A percentile compares a stretch with the other conserved stretches of the same genome.
Conservation (phyloP, 2,888 invertebrate species). For the Idaea aversata region DNA sequence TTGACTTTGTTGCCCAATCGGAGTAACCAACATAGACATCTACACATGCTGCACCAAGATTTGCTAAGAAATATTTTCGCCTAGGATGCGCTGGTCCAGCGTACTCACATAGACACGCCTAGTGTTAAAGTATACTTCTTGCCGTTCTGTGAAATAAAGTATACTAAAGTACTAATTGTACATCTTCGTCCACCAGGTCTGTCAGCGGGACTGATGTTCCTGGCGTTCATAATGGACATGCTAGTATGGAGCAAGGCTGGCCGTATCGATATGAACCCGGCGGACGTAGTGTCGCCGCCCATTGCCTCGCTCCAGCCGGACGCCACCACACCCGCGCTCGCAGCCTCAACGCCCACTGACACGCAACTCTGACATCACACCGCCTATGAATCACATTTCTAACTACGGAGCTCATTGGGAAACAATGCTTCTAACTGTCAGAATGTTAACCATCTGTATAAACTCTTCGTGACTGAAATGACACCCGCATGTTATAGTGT, state of each 20-base stretch:
- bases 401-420: constrained; percentile 15
- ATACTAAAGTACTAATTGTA: too few species aligned
- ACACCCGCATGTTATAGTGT: not conserved
- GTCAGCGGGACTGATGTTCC: constrained; percentile 90
- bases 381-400: constrained; percentile 58
- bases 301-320: not conserved
- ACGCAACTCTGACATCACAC: constrained; percentile 61
- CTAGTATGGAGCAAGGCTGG: constrained; percentile 94
- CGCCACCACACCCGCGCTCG: not conserved
- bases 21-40: too few species aligned
- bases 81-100: too few species aligned
- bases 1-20: too few species aligned
- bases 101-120: too few species aligned
- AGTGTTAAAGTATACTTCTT: too few species aligned
- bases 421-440: not conserved
- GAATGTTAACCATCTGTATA: not conserved
- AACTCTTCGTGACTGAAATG: not conserved
- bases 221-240: constrained; percentile 93
- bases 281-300: constrained; percentile 37
- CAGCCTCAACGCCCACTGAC: constrained; percentile 33
- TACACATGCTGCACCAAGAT: too few species aligned
- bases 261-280: constrained; percentile 86
- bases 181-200: constrained; percentile 80
- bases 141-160: too few species aligned
- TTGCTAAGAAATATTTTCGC: too few species aligned